Evolutionary conservation across 2,797 vertebrate species (phyloP).

Genomic region (Halcyon leucocephala): DNA sequence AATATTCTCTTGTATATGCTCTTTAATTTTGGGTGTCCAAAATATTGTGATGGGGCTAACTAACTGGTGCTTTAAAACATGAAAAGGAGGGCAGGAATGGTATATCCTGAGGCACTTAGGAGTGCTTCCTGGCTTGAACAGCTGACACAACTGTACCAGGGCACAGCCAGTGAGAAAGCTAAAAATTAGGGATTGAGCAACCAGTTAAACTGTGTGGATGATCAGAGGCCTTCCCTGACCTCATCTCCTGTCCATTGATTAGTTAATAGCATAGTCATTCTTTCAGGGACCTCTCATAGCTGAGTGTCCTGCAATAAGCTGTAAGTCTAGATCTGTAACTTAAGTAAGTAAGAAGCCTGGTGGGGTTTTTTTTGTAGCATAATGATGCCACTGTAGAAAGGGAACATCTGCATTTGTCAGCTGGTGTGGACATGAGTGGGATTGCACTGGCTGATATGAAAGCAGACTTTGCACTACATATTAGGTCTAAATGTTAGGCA

Average conservation of each 20-base stretch:
- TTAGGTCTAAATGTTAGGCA: not conserved
- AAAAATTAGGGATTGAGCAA: not conserved
- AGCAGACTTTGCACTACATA: not conserved
- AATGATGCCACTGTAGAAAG: not conserved
- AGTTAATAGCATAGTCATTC: not conserved
- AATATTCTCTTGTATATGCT: not conserved
- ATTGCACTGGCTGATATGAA: not conserved
- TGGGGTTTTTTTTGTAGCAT: not conserved
- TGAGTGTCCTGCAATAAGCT: not conserved
- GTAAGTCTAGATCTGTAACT: not conserved
- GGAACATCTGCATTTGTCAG: not conserved
- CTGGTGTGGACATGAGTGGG: not conserved
- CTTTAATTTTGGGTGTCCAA: not conserved
- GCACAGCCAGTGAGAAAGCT: not conserved
- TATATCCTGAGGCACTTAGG: not conserved
- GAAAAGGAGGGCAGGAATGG: not conserved
- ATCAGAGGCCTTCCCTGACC: not conserved
- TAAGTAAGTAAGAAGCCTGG: not conserved
- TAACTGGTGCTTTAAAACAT: not conserved
- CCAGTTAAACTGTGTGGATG: not conserved
- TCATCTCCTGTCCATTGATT: not conserved
- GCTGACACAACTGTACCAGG: not conserved
- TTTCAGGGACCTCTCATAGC: not conserved
- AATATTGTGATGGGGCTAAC: not conserved
- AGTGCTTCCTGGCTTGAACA: not conserved